Evolutionary conservation across 2,113 vertebrate genomes (phyloP).

Genomic region (Hemichromis elongatus): DNA sequence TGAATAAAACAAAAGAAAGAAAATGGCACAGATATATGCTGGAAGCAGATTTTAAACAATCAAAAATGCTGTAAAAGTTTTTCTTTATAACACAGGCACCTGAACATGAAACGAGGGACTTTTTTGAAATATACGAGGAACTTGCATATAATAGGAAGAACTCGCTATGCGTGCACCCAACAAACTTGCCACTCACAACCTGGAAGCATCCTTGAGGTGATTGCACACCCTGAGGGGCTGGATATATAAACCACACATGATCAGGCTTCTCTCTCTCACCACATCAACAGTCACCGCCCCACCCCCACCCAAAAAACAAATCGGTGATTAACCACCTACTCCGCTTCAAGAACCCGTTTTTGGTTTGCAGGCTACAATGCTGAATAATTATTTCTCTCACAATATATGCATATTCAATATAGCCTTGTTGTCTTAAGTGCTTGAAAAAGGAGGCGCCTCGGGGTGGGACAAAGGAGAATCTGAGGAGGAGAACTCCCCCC

Average conservation of each 20-base stretch:
- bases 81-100: constrained; percentile 63
- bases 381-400: constrained; percentile 31
- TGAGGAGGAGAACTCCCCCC: not conserved
- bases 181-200: constrained; percentile 23
- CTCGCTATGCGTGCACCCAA: constrained; percentile 27
- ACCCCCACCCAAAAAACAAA: not conserved
- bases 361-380: constrained; percentile 62
- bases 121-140: constrained; percentile 27
- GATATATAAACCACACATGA: constrained; percentile 2
- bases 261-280: constrained; percentile 16
- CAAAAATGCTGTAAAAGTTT: constrained; percentile 55
- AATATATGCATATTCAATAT: constrained; percentile 58
- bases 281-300: not conserved
- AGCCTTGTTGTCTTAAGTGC: constrained; percentile 57
- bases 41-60: constrained; percentile 64
- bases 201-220: constrained; percentile 52
- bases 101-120: constrained; percentile 42
- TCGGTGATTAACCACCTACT: constrained; percentile 27
- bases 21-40: constrained; percentile 61
- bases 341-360: constrained; percentile 47
- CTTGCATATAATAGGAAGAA: constrained; percentile 72
- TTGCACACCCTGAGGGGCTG: constrained; percentile 51
- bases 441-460: constrained; percentile 25
- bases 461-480: not conserved
- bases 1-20: not conserved